Conservation (phyloP, 2,888 invertebrate genomes). For the Mamestra brassicae region DNA sequence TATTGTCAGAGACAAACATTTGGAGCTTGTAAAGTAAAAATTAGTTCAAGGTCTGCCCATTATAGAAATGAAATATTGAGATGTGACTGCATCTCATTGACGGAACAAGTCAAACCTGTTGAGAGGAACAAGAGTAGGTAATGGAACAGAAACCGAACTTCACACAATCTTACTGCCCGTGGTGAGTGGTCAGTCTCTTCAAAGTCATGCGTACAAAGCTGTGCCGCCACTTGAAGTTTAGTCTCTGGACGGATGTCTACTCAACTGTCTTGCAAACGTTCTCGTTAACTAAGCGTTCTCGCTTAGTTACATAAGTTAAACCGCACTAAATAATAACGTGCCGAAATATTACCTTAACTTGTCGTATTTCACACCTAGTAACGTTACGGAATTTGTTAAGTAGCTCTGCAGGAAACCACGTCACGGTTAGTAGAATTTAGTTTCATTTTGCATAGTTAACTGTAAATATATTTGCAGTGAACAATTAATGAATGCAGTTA, state of each 20-base stretch:
- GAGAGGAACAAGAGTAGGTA: slow-evolving; percentile 26
- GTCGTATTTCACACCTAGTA: not conserved
- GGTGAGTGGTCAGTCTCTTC: not conserved
- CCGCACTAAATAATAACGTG: slow-evolving; percentile 12
- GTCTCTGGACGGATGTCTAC: not conserved
- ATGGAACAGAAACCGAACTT: slow-evolving; percentile 1
- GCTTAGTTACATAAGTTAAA: slow-evolving; percentile 46
- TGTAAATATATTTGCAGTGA: not conserved
- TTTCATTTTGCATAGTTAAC: not conserved
- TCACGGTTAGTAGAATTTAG: not conserved
- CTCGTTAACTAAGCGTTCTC: not conserved
- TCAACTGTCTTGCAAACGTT: slow-evolving; percentile 15
- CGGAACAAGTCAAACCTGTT: slow-evolving; percentile 59
- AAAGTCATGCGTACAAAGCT: not conserved
- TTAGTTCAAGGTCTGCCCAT: slow-evolving; percentile 49
- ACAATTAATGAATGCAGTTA: not conserved
- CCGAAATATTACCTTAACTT: slow-evolving; percentile 9
- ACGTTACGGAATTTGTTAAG: not conserved
- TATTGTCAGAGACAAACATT: slow-evolving; percentile 11
- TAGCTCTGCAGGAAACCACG: not conserved
- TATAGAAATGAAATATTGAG: slow-evolving; percentile 42
- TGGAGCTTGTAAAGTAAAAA: slow-evolving; percentile 28
- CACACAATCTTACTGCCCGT: not conserved
- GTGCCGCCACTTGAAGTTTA: not conserved
- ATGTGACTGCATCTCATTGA: slow-evolving; percentile 50